phyloP scores from a whole-genome alignment of 2,113 vertebrate genomes.

The Calidris pygmaea region DNA sequence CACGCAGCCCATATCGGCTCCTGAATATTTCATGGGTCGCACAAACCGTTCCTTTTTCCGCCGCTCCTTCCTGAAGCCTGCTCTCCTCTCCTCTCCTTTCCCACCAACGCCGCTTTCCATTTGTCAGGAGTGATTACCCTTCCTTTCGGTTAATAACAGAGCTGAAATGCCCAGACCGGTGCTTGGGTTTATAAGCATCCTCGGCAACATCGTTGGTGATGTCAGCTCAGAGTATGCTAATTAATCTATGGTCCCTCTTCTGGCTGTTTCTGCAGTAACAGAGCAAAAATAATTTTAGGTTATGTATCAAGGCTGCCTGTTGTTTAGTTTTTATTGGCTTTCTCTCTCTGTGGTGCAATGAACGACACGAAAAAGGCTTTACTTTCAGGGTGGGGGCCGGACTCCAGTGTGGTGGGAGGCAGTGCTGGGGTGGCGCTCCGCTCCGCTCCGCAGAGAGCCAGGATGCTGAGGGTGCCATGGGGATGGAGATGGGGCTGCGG shows the following conservation, averaged over 20 bases:
- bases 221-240: neutral
- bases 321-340: neutral
- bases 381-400: neutral
- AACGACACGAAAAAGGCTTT: neutral
- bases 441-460: rapidly evolving
- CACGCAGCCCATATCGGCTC: neutral
- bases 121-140: neutral
- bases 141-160: neutral
- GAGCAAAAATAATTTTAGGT: neutral
- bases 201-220: neutral
- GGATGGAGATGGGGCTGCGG: neutral
- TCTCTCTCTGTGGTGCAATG: neutral
- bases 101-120: neutral
- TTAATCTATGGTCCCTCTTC: constrained; percentile 57
- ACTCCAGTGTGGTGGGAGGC: rapidly evolving
- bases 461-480: neutral
- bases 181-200: constrained; percentile 1
- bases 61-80: neutral
- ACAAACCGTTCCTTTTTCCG: neutral
- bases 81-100: neutral
- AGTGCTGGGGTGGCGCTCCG: neutral
- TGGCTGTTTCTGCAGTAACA: constrained; percentile 44
- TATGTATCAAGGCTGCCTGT: neutral
- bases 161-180: neutral
- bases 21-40: neutral